Evolutionary conservation across 2,113 vertebrate genomes (phyloP).

Genomic region (Pelusios castaneus): DNA sequence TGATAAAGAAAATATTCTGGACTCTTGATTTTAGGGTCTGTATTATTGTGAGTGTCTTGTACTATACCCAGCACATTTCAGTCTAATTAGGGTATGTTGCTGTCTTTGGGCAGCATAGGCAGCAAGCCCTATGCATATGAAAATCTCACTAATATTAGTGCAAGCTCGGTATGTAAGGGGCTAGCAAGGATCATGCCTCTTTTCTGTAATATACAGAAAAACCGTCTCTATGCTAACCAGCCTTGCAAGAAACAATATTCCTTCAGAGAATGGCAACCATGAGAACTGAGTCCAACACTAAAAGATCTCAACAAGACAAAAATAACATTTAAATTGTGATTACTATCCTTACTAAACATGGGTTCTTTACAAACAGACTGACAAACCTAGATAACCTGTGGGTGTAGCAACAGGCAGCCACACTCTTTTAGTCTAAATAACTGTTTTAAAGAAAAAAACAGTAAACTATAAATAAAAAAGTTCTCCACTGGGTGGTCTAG

Average conservation of each 20-base stretch:
- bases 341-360: not conserved
- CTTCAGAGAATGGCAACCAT: not conserved
- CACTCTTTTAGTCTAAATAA: too few species aligned
- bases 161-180: not conserved
- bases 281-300: not conserved
- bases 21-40: not conserved
- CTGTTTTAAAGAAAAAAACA: not conserved
- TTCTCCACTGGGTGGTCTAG: not conserved
- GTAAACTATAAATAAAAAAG: not conserved
- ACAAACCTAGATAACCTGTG: not conserved
- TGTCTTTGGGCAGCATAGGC: not conserved
- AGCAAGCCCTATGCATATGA: not conserved
- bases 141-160: not conserved
- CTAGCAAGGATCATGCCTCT: not conserved
- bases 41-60: not conserved
- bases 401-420: not conserved
- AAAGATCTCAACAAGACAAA: not conserved
- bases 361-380: too few species aligned
- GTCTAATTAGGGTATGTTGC: not conserved
- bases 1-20: fast-evolving
- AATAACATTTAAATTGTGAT: not conserved
- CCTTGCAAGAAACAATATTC: not conserved
- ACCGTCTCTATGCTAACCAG: not conserved
- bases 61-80: not conserved
- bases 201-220: not conserved